Evolutionary conservation across 2,888 invertebrate species (phyloP).

Genomic region (Lithophane socia): DNA sequence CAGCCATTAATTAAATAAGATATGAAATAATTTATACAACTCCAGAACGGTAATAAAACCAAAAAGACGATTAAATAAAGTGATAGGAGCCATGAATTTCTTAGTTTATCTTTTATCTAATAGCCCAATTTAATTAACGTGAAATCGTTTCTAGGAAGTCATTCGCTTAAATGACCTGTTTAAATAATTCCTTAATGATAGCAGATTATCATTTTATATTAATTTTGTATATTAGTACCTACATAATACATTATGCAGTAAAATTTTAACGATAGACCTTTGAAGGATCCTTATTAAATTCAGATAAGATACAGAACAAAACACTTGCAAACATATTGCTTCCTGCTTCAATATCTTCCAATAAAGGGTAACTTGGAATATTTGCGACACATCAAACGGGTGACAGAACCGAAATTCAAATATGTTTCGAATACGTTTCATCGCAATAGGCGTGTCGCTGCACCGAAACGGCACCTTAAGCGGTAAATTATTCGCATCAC

Average conservation of each 20-base stretch:
- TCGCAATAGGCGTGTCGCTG: conserved; percentile 43
- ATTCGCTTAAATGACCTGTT: conserved; percentile 40
- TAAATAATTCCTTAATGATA: conserved; percentile 45
- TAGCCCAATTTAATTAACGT: conserved; percentile 54
- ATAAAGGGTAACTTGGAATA: conserved; percentile 31
- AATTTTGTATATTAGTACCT: not conserved
- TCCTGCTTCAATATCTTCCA: conserved; percentile 31
- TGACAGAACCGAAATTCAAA: conserved; percentile 46
- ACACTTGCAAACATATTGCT: conserved; percentile 24
- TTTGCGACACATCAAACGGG: conserved; percentile 29
- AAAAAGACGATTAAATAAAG: conserved; percentile 39
- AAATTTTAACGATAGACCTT: not conserved
- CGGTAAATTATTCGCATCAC: conserved; percentile 65
- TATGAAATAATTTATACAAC: conserved; percentile 14
- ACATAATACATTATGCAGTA: not conserved
- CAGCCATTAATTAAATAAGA: not conserved
- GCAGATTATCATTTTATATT: conserved; percentile 27
- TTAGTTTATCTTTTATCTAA: conserved; percentile 60
- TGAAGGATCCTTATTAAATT: conserved; percentile 6
- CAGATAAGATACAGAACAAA: conserved; percentile 2
- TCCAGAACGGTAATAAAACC: conserved; percentile 20
- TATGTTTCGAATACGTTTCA: conserved; percentile 38
- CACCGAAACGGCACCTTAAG: conserved; percentile 48
- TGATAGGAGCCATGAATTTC: conserved; percentile 48
- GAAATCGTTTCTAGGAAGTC: conserved; percentile 47